Conservation (phyloP, 1,140 invertebrate species). For the Pantala flavescens region DNA sequence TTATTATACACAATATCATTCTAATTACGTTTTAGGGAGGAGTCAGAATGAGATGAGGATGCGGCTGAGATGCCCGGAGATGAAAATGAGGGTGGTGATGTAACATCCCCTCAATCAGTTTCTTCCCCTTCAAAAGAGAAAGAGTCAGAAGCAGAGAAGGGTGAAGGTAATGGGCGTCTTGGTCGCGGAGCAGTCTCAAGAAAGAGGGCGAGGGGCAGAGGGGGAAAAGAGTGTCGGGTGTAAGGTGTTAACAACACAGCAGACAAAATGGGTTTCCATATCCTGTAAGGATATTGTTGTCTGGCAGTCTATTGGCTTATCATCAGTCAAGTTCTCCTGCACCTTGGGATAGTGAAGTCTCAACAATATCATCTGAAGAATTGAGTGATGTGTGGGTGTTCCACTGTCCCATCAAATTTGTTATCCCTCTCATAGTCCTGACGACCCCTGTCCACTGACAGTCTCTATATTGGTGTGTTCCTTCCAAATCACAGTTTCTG, state of each 20-base stretch:
- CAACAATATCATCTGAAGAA: no score
- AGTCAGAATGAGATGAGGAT: slow-evolving; percentile 5
- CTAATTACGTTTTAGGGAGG: not conserved
- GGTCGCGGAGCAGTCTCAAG: slow-evolving; percentile 1
- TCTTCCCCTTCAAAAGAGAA: not conserved
- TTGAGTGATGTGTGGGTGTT: not conserved
- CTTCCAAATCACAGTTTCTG: not conserved
- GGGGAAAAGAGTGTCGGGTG: not conserved
- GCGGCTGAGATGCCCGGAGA: not conserved
- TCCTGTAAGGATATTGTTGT: no score
- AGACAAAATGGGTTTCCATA: no score
- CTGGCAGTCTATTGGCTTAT: no score
- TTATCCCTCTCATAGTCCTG: not conserved
- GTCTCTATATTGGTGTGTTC: not conserved
- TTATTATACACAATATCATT: no score
- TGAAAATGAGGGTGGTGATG: not conserved
- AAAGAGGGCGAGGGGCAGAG: not conserved
- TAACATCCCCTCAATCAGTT: not conserved
- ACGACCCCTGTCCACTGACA: slow-evolving; percentile 2
- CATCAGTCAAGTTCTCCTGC: no score
- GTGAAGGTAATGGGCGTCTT: not conserved
- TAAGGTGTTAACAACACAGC: not conserved
- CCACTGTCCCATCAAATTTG: not conserved
- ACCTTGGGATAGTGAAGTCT: no score
- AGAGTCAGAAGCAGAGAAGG: not conserved